Base-by-base conservation (phyloP, 2,113 vertebrate genomes). In the Ascaphus truei region DNA sequence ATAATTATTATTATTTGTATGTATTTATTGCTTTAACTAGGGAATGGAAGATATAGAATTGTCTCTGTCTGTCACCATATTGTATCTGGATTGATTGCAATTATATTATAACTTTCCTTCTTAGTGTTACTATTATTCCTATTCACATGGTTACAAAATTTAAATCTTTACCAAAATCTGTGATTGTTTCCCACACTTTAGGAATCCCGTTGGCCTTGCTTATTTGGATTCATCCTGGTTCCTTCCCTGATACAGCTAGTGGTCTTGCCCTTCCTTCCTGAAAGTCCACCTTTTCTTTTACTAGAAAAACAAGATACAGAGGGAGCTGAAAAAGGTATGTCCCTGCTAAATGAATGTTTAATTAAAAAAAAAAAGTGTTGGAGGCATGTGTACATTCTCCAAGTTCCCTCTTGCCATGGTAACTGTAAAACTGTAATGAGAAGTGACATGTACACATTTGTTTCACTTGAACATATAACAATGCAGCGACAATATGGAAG, bases 231-330 rank as follows among this genome's bases (percentile, higher is more conserved):
- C 26, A 84, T 95, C 36, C 60, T 83, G 1, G 41, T 94, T 22
- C 97, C 97, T 0, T 85, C 96, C 0, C 0, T 92, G 8, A 45
- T 94, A 45, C 97, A 99, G 87, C 82, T 91, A 0, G 68, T 84
- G 60, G 84, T 89, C 62, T 80, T 99, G 48, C 95, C 96, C 31
- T 98, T 96, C 63, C 88, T 98, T 15, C 97, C 95, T 0, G 94
- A 99, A 80, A 98, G 95, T 76, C 96, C 96, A 1, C 89, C 86
- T 25, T 98, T 91, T 80, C 91, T 99, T 58, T 90, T 99, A 43
- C 89, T 98, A 26, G 94, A 98, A 79, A 94, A 88, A 69, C 86
- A 89, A 1, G 82, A 98, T 12, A 85, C 80, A 0, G 88, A 63
- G 0, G 84, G 79, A 64, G 95, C 96, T 53, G 77, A 90, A 68